Base-by-base conservation (phyloP, 2,113 vertebrate genomes). In the Asarcornis scutulata region DNA sequence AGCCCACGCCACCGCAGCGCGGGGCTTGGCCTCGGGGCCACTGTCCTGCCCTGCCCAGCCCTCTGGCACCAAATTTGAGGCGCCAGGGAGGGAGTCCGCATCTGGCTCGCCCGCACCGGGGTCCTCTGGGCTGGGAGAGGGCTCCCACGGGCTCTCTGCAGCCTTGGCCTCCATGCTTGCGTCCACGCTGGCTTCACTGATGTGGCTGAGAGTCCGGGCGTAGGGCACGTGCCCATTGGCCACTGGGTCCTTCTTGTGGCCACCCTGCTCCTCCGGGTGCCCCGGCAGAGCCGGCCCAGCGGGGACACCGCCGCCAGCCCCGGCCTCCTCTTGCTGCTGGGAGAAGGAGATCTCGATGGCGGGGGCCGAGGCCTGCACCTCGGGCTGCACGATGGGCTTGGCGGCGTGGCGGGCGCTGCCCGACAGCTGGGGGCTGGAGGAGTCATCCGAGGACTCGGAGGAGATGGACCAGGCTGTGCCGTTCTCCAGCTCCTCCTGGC, bases 391-490 rank as follows among this genome's bases (percentile, higher is more conserved):
- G 40, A 99, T 85, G 63, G 98, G 98, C 85, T 98, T 99, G 1
- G 98, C 76, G 7, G 93, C 84, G 10, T 98, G 98, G 27, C 98
- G 98, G 56, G 97, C 67, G 7, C 97, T 98, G 22, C 97, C 96
- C 1, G 99, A 98, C 6, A 99, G 97, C 97, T 98, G 99, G 17
- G 99, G 99, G 89, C 99, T 99, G 75, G 99, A 99, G 20, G 99
- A 99, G 89, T 99, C 99, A 0, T 99, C 99, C 0, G 99, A 99
- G 8, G 99, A 99, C 87, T 99, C 99, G 0, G 99, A 99, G 38
- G 99, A 99, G 92, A 99, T 98, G 16, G 99, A 99, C 99, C 99
- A 99, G 0, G 99, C 99, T 0, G 98, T 98, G 82, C 99, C 99
- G 0, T 99, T 99, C 95, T 99, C 99, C 58, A 98, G 83, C 78